A percentile compares a stretch with the other conserved stretches of the same genome.
These are phyloP conservation scores for Piezodorus guildinii DNA, from an alignment of 1,140 invertebrate species.

Conservation along the genomic window DNA sequence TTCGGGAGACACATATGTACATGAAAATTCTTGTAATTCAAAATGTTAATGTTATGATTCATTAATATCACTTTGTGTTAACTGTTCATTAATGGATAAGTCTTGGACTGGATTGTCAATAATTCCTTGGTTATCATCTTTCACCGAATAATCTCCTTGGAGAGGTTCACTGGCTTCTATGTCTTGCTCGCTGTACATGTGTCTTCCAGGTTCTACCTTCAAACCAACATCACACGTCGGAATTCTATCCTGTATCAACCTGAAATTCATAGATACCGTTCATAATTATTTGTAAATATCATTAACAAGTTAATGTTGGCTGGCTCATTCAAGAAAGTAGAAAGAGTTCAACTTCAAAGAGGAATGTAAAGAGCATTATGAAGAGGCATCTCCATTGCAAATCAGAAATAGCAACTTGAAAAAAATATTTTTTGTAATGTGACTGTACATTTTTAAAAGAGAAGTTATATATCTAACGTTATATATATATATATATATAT, in stretches of 20 bases:
- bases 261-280: background rate
- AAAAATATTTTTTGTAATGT: no score
- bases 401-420: no score
- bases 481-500: no score
- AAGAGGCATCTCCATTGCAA: no score
- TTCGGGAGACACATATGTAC: conserved; percentile 1
- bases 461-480: no score
- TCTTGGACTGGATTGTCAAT: conserved; percentile 17
- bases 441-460: no score
- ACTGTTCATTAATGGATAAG: conserved; percentile 17
- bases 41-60: conserved; percentile 18
- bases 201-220: background rate
- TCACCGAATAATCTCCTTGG: background rate
- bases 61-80: conserved; percentile 10
- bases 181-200: conserved; percentile 8
- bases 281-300: background rate
- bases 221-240: background rate
- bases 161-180: background rate
- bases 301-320: background rate
- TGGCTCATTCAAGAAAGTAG: no score
- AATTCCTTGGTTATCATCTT: conserved; percentile 4
- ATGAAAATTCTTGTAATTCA: background rate
- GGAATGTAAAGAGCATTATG: no score
- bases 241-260: conserved; percentile 13
- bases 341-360: no score